Conservation (phyloP, 2,888 invertebrate species). For the Ophonus ardosiacus region DNA sequence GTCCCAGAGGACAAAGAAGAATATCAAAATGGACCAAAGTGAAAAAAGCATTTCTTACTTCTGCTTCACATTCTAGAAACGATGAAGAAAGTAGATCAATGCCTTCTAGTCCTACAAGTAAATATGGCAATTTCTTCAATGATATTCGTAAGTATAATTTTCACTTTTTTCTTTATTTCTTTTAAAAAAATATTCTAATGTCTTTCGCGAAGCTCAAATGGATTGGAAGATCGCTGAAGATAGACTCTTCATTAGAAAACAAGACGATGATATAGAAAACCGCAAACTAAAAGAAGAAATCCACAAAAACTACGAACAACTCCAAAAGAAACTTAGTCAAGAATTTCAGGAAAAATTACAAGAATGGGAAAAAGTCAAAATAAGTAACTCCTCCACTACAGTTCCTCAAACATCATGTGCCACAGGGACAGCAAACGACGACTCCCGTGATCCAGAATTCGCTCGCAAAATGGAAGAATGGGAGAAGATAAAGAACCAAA, state of each 20-base stretch:
- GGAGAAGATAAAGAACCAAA: slow-evolving; percentile 74
- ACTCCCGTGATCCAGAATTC: slow-evolving; percentile 73
- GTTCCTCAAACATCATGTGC: slow-evolving; percentile 57
- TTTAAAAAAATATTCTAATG: neutral
- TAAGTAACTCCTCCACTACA: slow-evolving; percentile 65
- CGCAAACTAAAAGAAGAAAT: slow-evolving; percentile 80
- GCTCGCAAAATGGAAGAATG: slow-evolving; percentile 77
- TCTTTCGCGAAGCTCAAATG: neutral
- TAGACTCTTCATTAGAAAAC: neutral
- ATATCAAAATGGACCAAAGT: slow-evolving; percentile 87
- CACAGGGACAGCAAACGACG: slow-evolving; percentile 68
- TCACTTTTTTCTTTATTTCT: neutral
- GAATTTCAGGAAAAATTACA: slow-evolving; percentile 86
- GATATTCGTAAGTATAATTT: slow-evolving; percentile 48
- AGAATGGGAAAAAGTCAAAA: slow-evolving; percentile 76
- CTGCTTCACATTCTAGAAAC: slow-evolving; percentile 65
- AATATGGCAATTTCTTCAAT: slow-evolving; percentile 45
- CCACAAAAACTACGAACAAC: slow-evolving; percentile 83
- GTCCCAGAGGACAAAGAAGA: slow-evolving; percentile 74
- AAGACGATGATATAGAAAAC: slow-evolving; percentile 63
- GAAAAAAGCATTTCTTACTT: slow-evolving; percentile 83
- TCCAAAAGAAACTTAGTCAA: slow-evolving; percentile 85
- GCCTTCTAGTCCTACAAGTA: slow-evolving; percentile 52
- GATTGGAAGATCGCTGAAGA: slow-evolving; percentile 37
- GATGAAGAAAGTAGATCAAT: slow-evolving; percentile 18